A percentile compares a stretch with the other conserved stretches of the same genome.
These are phyloP conservation scores for Uloborus plumipes DNA, from an alignment of 2,888 invertebrate species.

Conservation along the genomic window DNA sequence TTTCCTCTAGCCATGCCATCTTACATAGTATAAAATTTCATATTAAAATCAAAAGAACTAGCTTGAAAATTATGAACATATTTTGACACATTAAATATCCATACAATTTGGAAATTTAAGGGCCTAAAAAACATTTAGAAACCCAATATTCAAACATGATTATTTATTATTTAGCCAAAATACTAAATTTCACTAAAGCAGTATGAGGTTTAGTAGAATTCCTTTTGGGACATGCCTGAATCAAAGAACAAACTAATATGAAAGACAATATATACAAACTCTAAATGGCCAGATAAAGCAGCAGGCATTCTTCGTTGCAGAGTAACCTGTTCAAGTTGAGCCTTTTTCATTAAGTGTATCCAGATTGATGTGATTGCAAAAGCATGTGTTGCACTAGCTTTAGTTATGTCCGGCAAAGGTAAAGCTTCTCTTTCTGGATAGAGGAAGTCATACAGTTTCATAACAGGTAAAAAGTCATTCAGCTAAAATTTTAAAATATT, in stretches of 20 bases:
- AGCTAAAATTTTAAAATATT: conserved; percentile 73
- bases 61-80: no score
- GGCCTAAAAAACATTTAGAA: no score
- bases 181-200: background rate
- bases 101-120: no score
- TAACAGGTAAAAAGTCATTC: conserved; percentile 85
- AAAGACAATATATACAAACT: conserved; percentile 74
- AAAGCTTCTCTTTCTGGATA: conserved; percentile 92
- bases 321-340: conserved; percentile 85
- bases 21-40: no score
- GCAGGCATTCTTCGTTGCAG: conserved; percentile 84
- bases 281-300: conserved; percentile 85
- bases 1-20: no score
- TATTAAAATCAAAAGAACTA: no score
- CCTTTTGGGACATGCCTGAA: conserved; percentile 14
- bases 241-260: background rate
- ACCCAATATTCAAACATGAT: no score
- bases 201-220: no score
- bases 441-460: conserved; percentile 89
- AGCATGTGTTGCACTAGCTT: conserved; percentile 87
- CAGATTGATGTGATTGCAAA: conserved; percentile 97
- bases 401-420: conserved; percentile 88
- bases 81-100: no score
- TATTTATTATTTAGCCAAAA: no score
- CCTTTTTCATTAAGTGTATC: conserved; percentile 95